Percentiles rank a stretch among this genome's conserved stretches.
Evolutionary conservation across 2,797 vertebrate genomes (phyloP).

Genomic region (Melanotaenia trifasciata): DNA sequence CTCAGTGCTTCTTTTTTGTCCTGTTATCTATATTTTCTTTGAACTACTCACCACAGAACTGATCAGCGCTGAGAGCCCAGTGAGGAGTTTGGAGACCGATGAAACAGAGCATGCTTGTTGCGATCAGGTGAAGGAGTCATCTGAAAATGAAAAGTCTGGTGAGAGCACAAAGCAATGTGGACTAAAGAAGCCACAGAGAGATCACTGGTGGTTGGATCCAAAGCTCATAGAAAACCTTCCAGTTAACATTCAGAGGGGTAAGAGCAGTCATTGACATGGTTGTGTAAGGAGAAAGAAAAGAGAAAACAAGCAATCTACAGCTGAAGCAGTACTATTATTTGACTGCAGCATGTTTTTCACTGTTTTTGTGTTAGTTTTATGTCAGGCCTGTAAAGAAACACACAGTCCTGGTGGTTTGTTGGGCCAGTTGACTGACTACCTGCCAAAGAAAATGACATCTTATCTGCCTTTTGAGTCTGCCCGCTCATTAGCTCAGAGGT

Average conservation of each 20-base stretch:
- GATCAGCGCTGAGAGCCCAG: constrained; percentile 39
- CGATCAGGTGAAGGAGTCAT: constrained; percentile 5
- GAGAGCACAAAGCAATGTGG: not conserved
- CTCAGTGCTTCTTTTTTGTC: not conserved
- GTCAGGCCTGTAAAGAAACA: constrained; percentile 49
- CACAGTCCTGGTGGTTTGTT: constrained; percentile 40
- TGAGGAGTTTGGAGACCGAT: constrained; percentile 22
- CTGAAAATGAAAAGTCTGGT: not conserved
- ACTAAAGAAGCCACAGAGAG: not conserved
- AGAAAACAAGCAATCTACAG: too few species aligned
- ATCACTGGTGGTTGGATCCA: constrained; percentile 56
- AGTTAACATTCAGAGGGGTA: constrained; percentile 53
- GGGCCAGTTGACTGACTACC: constrained; percentile 36
- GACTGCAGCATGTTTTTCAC: not conserved
- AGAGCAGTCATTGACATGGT: not conserved
- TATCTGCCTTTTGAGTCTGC: constrained; percentile 52
- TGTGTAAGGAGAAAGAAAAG: not conserved
- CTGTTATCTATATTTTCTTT: not conserved
- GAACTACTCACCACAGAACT: constrained; percentile 46
- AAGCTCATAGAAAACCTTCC: constrained; percentile 56
- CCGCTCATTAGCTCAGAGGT: constrained; percentile 65
- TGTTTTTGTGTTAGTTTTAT: constrained; percentile 58
- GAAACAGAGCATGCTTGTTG: constrained; percentile 28
- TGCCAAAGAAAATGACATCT: constrained; percentile 52
- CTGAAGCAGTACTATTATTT: not conserved